These are phyloP conservation scores for Lamprologus ornatipinnis DNA, from an alignment of 2,113 vertebrate species.

Conservation along the genomic window DNA sequence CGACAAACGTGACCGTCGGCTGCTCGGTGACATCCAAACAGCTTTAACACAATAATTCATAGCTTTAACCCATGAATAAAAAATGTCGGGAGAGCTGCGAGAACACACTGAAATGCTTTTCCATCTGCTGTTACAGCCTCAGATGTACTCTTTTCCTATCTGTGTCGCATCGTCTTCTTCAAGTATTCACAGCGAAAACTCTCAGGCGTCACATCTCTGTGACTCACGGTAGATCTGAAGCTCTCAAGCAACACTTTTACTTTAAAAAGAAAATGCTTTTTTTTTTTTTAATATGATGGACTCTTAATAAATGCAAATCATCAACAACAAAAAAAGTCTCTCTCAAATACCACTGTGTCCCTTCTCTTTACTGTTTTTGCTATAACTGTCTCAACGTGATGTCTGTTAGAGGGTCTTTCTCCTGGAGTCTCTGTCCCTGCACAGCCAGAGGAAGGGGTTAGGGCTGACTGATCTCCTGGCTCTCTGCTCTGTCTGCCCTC, in stretches of 20 bases:
- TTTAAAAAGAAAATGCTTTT: neutral
- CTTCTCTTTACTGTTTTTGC: neutral
- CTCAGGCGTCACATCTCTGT: neutral
- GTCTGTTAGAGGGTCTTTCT: slow-evolving; percentile 71
- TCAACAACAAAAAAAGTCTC: neutral
- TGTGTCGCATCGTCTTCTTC: neutral
- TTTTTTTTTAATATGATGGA: neutral
- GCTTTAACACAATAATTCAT: neutral
- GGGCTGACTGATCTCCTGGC: slow-evolving; percentile 60
- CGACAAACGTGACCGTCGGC: neutral
- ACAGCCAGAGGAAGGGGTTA: slow-evolving; percentile 68
- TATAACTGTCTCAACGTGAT: neutral
- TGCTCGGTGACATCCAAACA: neutral
- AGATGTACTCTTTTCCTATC: neutral
- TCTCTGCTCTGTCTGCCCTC: slow-evolving; percentile 38
- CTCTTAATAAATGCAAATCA: neutral
- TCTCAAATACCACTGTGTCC: neutral
- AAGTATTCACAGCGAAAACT: neutral
- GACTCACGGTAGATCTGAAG: neutral
- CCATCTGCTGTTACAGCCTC: neutral
- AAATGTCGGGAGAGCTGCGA: neutral
- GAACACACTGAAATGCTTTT: neutral
- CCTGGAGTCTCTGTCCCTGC: slow-evolving; percentile 64
- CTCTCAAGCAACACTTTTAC: neutral
- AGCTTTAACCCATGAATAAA: neutral